phyloP scores from a whole-genome alignment of 2,888 invertebrate species.

The Andrena camellia region DNA sequence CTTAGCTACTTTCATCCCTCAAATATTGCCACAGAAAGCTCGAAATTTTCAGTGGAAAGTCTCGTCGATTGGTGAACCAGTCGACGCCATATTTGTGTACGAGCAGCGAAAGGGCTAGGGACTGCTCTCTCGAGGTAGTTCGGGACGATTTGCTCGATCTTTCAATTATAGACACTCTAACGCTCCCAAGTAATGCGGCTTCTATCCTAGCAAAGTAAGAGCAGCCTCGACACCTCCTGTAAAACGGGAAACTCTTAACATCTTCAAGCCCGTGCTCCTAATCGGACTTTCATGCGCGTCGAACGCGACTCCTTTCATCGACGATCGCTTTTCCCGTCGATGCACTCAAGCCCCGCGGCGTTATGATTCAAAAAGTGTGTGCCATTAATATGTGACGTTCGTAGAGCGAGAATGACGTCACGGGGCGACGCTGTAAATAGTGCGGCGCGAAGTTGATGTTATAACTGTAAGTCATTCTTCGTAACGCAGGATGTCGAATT shows the following conservation, averaged over 20 bases:
- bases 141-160: slow-evolving; percentile 51
- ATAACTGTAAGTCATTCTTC: slow-evolving; percentile 59
- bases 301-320: slow-evolving; percentile 18
- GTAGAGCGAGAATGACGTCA: slow-evolving; percentile 52
- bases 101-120: slow-evolving; percentile 53
- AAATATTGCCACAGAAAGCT: background rate
- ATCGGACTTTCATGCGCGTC: background rate
- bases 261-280: background rate
- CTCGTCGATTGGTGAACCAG: background rate
- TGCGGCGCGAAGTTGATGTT: slow-evolving; percentile 48
- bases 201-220: background rate
- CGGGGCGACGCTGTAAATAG: slow-evolving; percentile 54
- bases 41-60: background rate
- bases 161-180: slow-evolving; percentile 34
- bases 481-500: slow-evolving; percentile 58
- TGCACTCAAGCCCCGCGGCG: slow-evolving; percentile 12
- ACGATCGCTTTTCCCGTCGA: slow-evolving; percentile 37
- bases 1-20: background rate
- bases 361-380: slow-evolving; percentile 35
- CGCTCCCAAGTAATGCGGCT: background rate
- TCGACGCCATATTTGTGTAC: background rate
- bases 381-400: slow-evolving; percentile 58
- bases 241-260: background rate
- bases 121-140: slow-evolving; percentile 60
- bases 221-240: background rate